These are phyloP conservation scores for Amiota communis DNA, from an alignment of 2,888 invertebrate species.

Conservation along the genomic window DNA sequence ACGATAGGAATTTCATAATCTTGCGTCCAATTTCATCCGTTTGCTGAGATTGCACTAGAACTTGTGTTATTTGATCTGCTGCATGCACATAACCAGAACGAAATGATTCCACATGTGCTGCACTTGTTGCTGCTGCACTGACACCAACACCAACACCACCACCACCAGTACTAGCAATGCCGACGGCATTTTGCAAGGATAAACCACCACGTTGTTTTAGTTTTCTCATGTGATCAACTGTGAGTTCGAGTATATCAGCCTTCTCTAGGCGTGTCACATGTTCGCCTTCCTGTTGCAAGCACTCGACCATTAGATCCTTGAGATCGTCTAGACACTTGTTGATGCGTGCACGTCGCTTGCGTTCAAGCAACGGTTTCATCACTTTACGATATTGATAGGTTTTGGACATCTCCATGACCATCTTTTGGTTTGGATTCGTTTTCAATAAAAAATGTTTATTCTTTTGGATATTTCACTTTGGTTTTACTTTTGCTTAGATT, in stretches of 20 bases:
- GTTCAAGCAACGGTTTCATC: conserved; percentile 93
- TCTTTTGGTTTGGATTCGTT: conserved; percentile 46
- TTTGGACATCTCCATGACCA: conserved; percentile 80
- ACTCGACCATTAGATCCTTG: conserved; percentile 88
- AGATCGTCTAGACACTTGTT: conserved; percentile 92
- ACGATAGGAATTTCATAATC: conserved; percentile 91
- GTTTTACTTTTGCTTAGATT: conserved; percentile 38
- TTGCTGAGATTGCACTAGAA: conserved; percentile 84
- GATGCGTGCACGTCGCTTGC: conserved; percentile 90
- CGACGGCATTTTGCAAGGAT: conserved; percentile 70
- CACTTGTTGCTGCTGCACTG: conserved; percentile 70
- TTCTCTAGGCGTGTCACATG: conserved; percentile 90
- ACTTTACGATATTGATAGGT: conserved; percentile 96
- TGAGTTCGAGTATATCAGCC: conserved; percentile 89
- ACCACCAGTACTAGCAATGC: conserved; percentile 25
- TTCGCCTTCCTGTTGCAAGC: conserved; percentile 84
- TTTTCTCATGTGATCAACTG: conserved; percentile 89
- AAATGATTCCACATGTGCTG: conserved; percentile 84
- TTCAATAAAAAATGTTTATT: conserved; percentile 21
- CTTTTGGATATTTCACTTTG: conserved; percentile 46
- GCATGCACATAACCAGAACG: conserved; percentile 91
- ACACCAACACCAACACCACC: neutral
- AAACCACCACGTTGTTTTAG: conserved; percentile 83
- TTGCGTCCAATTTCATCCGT: conserved; percentile 74
- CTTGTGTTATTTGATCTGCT: conserved; percentile 90